Conservation (phyloP, 2,113 vertebrate species). For the Chaetorhynchus papuensis region DNA sequence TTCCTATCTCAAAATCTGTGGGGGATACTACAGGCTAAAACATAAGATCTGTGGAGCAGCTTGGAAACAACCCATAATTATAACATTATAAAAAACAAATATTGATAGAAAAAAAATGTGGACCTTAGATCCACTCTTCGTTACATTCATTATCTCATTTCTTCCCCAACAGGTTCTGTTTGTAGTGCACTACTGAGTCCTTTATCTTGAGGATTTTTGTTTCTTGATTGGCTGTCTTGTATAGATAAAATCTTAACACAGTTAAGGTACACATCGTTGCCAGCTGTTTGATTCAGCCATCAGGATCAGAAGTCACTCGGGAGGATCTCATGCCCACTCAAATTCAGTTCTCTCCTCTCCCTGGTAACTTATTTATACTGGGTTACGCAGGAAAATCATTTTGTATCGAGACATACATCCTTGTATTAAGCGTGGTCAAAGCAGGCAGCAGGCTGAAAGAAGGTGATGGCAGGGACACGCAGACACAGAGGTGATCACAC, state of each 20-base stretch:
- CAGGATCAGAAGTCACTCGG: not conserved
- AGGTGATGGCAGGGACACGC: not conserved
- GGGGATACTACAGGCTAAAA: not conserved
- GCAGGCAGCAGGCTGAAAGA: not conserved
- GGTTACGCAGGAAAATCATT: not conserved
- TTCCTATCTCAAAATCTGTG: not conserved
- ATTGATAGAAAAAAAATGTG: not conserved
- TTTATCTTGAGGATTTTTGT: not conserved
- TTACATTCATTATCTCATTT: not conserved
- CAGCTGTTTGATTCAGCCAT: not conserved
- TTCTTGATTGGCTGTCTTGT: not conserved
- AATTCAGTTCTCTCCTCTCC: not conserved
- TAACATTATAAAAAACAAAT: not conserved
- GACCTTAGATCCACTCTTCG: not conserved
- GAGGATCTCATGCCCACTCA: not conserved
- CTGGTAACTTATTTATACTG: not conserved
- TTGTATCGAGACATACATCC: accelerated
- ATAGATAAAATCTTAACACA: not conserved
- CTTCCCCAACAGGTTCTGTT: not conserved
- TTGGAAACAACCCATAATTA: not conserved
- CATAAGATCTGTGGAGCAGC: not conserved
- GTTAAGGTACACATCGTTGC: not conserved
- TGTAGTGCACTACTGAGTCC: not conserved
- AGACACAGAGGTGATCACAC: not conserved
- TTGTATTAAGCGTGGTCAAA: not conserved